A percentile compares a stretch with the other conserved stretches of the same genome.
These are phyloP conservation scores for Drosophila saltans DNA, from an alignment of 1,140 invertebrate species.

Conservation along the genomic window DNA sequence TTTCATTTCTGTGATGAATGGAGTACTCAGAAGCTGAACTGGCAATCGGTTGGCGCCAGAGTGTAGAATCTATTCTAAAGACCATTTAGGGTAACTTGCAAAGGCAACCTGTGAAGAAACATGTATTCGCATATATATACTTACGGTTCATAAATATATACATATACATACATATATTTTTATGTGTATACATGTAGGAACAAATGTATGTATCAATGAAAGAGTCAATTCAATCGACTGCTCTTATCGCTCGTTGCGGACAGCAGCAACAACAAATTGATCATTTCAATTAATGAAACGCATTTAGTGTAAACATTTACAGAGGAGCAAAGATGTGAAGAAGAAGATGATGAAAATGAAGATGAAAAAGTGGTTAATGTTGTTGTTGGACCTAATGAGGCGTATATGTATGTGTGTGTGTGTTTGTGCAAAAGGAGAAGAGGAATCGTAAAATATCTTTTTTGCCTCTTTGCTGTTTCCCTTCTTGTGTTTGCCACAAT, in stretches of 20 bases:
- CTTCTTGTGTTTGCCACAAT: slow-evolving; percentile 41
- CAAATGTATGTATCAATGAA: slow-evolving; percentile 10
- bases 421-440: slow-evolving; percentile 27
- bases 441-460: slow-evolving; percentile 40
- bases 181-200: not conserved
- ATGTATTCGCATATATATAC: not conserved
- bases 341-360: slow-evolving; percentile 43
- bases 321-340: slow-evolving; percentile 7
- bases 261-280: slow-evolving; percentile 66
- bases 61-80: slow-evolving; percentile 43
- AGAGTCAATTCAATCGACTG: slow-evolving; percentile 11
- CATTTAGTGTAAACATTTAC: slow-evolving; percentile 66
- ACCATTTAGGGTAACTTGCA: slow-evolving; percentile 64
- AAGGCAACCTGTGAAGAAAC: slow-evolving; percentile 20
- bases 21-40: slow-evolving; percentile 12
- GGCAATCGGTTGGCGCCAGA: slow-evolving; percentile 58
- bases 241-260: slow-evolving; percentile 52
- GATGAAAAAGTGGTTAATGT: slow-evolving; percentile 7
- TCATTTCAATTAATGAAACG: slow-evolving; percentile 81
- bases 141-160: not conserved
- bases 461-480: slow-evolving; percentile 9
- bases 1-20: slow-evolving; percentile 9
- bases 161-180: not conserved
- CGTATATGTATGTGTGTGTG: slow-evolving; percentile 22
- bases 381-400: slow-evolving; percentile 73